A percentile compares a stretch with the other conserved stretches of the same genome.
Evolutionary conservation across 1,140 invertebrate genomes (phyloP).

Genomic region (Pollicipes pollicipes): DNA sequence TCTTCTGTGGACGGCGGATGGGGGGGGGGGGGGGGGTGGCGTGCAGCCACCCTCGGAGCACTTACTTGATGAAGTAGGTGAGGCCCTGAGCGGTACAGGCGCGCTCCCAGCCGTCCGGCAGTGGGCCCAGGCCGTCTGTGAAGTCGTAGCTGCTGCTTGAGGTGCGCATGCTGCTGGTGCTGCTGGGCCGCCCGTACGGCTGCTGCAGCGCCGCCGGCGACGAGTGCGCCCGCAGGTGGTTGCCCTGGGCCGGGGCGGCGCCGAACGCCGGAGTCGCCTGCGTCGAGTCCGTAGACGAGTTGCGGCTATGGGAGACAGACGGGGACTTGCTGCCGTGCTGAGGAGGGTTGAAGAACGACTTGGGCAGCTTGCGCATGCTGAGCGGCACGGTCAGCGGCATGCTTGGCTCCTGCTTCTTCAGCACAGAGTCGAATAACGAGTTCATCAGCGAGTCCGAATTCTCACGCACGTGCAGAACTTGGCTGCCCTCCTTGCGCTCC

Average conservation of each 20-base stretch:
- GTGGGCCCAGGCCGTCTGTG: constrained; percentile 51
- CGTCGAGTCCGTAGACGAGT: constrained; percentile 22
- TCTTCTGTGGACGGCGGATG: too few relatives aligned
- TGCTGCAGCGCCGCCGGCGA: constrained; percentile 87
- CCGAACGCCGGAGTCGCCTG: constrained; percentile 15
- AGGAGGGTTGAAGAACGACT: constrained; percentile 92
- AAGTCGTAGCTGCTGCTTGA: constrained; percentile 69
- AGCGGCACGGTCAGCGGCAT: constrained; percentile 67
- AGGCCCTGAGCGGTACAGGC: constrained; percentile 81
- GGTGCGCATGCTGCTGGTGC: constrained; percentile 31
- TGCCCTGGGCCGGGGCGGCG: constrained; percentile 23
- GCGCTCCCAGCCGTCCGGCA: constrained; percentile 90
- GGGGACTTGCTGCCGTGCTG: constrained; percentile 63
- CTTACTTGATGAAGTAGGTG: constrained; percentile 93
- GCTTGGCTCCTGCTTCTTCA: constrained; percentile 65
- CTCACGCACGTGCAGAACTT: constrained; percentile 67
- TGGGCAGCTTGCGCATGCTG: constrained; percentile 83
- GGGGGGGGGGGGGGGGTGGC: too few relatives aligned
- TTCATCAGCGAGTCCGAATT: constrained; percentile 84
- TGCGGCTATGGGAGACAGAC: constrained; percentile 20
- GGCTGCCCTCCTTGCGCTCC: constrained; percentile 23
- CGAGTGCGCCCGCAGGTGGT: constrained; percentile 82
- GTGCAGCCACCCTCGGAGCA: constrained; percentile 23
- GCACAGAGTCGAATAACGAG: constrained; percentile 78
- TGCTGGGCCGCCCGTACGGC: constrained; percentile 58